Evolutionary conservation across 1,140 invertebrate genomes (phyloP), one percentile per base, ranked within the genome.

Genomic region (Xylocopa sonorina): DNA sequence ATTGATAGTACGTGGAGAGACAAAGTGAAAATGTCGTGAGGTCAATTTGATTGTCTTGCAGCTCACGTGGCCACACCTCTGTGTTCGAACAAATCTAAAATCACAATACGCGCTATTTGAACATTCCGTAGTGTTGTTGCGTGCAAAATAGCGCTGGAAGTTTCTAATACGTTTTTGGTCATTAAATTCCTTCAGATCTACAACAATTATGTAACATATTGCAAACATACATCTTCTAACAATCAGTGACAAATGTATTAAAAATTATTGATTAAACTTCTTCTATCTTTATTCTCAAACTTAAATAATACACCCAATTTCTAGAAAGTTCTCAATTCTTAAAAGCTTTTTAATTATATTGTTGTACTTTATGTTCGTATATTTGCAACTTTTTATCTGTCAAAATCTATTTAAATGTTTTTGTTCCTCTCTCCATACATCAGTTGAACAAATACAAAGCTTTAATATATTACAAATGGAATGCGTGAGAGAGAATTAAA

Each of bases 41-140:
- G 2, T 16, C 34, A 14, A 9, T 32, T 29, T 24, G 21, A 75
- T 80, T 18, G 34, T 27, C 24, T 50, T 75, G 9, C 71, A 16
- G 41, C 21, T 80, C 78, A 80, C 78, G 78, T 63, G 27, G 7
- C 14, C 7, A 24, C n/a, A n/a, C 46, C 50, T 57, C 6, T n/a
- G 60, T 58, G 46, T 67, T 48, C 71, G 43, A 60, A 50, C 24
- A 74, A 80, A 75, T 80, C 51, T 67, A 66, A 80, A 80, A 80
- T 63, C 78, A 50, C 18, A 4, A n/a, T 72, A 41, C 58, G 58
- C 48, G 16, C 9, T 16, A 21, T 6, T 50, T 48, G 16, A 18
- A 57, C 32, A 32, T 53, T 21, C 34, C 14, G 68, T 14, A 9
- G 38, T 18, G 16, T 32, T 43, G 24, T 75, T 38, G 66, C 75